A percentile compares a stretch with the other conserved stretches of the same genome.
Conservation (phyloP, 35 echinoderm and acorn worm genomes). For the Heliocidaris erythrogramma region DNA sequence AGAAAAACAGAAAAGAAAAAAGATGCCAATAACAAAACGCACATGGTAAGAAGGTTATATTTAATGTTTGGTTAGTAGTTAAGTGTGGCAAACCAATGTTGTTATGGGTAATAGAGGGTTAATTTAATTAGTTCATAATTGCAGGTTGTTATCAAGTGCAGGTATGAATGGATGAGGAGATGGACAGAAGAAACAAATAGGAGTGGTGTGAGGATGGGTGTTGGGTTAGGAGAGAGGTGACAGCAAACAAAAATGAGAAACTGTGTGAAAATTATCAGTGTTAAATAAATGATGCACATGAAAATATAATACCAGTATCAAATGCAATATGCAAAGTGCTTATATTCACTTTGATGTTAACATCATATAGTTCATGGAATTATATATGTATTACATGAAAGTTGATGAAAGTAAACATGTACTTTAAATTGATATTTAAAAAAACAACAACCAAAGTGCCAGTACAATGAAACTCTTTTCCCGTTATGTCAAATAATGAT, state of each 20-base stretch:
- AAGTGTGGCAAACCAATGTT: neutral
- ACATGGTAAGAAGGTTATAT: neutral
- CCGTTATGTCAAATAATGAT: too few species aligned
- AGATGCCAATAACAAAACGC: neutral
- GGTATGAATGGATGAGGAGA: neutral
- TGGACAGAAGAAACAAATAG: neutral
- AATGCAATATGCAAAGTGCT: neutral
- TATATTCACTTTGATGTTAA: neutral
- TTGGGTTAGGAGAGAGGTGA: neutral
- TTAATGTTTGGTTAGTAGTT: neutral
- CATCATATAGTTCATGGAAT: neutral
- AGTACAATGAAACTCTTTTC: too few species aligned
- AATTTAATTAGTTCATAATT: neutral
- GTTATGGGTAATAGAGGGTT: neutral
- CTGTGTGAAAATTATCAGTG: neutral
- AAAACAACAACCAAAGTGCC: too few species aligned
- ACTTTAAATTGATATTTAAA: too few species aligned
- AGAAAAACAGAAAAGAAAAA: too few species aligned
- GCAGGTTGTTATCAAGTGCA: neutral
- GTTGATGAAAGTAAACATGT: too few species aligned
- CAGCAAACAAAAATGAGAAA: neutral
- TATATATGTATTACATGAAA: neutral
- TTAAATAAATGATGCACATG: neutral
- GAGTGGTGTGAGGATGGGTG: neutral
- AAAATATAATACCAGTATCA: neutral